Conservation (phyloP, 1,140 invertebrate genomes). For the Pogonomyrmex californicus region DNA sequence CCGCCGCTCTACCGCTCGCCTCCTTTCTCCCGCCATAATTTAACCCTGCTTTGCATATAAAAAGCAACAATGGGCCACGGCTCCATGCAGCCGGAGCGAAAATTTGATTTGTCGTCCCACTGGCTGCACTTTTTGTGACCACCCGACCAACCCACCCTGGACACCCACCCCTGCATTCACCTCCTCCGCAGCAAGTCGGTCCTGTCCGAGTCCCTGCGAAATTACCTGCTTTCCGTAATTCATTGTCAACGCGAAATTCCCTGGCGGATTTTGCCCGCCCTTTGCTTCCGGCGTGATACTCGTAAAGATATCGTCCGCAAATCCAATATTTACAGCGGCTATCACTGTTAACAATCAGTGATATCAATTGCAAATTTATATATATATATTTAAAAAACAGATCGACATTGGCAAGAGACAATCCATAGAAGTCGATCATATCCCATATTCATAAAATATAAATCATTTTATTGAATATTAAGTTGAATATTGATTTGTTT, state of each 20-base stretch:
- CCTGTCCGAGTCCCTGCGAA: conserved; percentile 30
- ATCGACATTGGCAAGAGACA: background rate
- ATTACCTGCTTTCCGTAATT: conserved; percentile 64
- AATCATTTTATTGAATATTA: background rate
- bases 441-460: background rate
- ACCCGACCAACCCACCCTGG: background rate
- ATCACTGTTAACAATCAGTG: background rate
- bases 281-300: conserved; percentile 25
- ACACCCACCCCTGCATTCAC: background rate
- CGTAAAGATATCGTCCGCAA: conserved; percentile 39
- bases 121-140: conserved; percentile 75
- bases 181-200: conserved; percentile 20
- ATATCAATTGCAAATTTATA: background rate
- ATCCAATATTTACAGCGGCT: conserved; percentile 18
- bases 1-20: conserved; percentile 44
- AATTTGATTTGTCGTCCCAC: conserved; percentile 82
- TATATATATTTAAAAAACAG: background rate
- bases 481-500: conserved; percentile 1
- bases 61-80: conserved; percentile 81
- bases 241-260: conserved; percentile 57
- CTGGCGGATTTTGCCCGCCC: conserved; percentile 15
- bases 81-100: conserved; percentile 75
- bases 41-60: conserved; percentile 83
- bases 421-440: background rate
- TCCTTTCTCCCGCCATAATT: conserved; percentile 80